Conservation (phyloP, 2,888 invertebrate genomes). For the Diogma glabrata region DNA sequence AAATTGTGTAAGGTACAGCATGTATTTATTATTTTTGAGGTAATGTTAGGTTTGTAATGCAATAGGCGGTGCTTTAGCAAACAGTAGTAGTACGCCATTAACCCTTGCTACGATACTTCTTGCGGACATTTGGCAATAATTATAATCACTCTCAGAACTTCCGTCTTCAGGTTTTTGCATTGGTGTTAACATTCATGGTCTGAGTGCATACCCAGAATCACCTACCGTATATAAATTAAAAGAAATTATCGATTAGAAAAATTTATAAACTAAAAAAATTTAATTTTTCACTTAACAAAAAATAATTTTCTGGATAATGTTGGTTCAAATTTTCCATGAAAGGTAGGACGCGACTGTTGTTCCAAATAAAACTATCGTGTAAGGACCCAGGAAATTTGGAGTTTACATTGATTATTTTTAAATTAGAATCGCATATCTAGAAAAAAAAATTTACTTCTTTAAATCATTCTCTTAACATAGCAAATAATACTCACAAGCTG, state of each 20-base stretch:
- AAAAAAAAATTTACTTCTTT: conserved; percentile 2
- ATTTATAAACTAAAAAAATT: not conserved
- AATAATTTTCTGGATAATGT: not conserved
- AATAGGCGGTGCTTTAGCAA: not conserved
- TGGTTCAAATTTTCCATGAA: not conserved
- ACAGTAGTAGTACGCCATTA: not conserved
- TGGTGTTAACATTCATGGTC: not conserved
- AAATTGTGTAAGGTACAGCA: not conserved
- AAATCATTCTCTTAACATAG: no score
- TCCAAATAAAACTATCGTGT: conserved; percentile 9
- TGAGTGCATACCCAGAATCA: not conserved
- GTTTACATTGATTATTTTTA: not conserved
- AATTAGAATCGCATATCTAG: not conserved
- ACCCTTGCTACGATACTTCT: no score
- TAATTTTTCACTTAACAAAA: not conserved
- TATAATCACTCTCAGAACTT: no score
- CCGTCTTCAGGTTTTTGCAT: not conserved
- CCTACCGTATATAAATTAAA: not conserved
- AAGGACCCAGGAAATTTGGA: not conserved
- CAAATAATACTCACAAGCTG: conserved; percentile 1
- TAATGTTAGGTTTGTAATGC: not conserved
- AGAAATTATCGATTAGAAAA: not conserved
- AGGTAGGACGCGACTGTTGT: not conserved
- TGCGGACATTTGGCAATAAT: no score
- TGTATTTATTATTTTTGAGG: not conserved